A percentile compares a stretch with the other conserved stretches of the same genome.
Conservation (phyloP, 2,113 vertebrate species). For the Brachyistius frenatus region DNA sequence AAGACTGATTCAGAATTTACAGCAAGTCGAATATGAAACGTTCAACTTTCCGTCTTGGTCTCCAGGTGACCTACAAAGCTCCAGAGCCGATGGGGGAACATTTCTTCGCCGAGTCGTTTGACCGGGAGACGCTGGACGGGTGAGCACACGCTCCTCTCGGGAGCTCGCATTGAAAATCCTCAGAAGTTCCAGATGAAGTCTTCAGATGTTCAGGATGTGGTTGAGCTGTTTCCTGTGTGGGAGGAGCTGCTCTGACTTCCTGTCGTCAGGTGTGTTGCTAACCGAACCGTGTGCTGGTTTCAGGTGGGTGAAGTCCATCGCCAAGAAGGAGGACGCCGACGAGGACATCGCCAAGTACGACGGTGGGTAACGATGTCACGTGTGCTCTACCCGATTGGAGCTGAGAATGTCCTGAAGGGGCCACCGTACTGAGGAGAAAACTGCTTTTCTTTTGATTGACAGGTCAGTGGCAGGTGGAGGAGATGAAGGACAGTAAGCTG, state of each 20-base stretch:
- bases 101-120: slow-evolving; percentile 94
- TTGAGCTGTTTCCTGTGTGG: no score
- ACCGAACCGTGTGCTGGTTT: slow-evolving; percentile 33
- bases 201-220: no score
- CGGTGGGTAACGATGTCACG: slow-evolving; percentile 81
- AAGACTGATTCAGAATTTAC: no score
- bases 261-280: no score
- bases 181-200: no score
- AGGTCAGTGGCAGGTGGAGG: slow-evolving; percentile 97
- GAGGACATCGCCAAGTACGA: slow-evolving; percentile 99
- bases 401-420: neutral
- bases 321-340: slow-evolving; percentile 96
- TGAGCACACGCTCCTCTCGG: slow-evolving; percentile 72
- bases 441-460: neutral
- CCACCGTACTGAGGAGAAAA: neutral
- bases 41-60: neutral
- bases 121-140: slow-evolving; percentile 94
- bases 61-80: slow-evolving; percentile 93
- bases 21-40: no score
- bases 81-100: slow-evolving; percentile 95
- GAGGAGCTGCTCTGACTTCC: no score
- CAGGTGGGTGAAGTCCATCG: slow-evolving; percentile 95
- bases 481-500: slow-evolving; percentile 95
- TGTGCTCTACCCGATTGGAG: neutral
- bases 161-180: no score